Conservation (phyloP, 2,113 vertebrate genomes). For the Eubucco bourcierii region DNA sequence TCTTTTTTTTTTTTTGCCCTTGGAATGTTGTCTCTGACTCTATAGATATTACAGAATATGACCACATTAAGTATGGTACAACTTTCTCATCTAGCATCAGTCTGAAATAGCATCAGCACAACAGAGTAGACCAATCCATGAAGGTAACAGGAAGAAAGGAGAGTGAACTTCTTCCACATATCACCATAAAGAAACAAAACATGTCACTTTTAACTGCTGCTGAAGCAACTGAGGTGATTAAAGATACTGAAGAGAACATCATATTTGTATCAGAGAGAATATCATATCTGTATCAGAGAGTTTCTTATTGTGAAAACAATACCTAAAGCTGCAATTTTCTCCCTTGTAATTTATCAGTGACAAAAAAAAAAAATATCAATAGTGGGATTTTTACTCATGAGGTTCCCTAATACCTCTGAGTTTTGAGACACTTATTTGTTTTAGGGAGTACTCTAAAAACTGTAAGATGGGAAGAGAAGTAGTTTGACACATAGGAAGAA, state of each 20-base stretch:
- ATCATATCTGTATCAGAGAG: neutral
- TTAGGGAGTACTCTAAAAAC: neutral
- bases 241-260: neutral
- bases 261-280: neutral
- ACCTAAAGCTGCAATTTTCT: neutral
- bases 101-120: neutral
- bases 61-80: neutral
- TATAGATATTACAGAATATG: neutral
- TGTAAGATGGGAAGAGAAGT: neutral
- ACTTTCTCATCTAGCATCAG: neutral
- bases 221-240: neutral
- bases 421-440: neutral
- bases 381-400: neutral
- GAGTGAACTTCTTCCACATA: neutral
- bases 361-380: neutral
- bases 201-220: neutral
- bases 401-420: neutral
- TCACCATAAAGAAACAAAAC: neutral
- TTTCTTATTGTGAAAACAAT: neutral
- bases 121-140: neutral
- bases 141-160: neutral
- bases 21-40: neutral
- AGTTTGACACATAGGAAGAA: neutral
- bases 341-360: neutral
- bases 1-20: neutral